Base-by-base conservation (phyloP, 2,113 vertebrate species). In the Oncorhynchus gorbuscha region DNA sequence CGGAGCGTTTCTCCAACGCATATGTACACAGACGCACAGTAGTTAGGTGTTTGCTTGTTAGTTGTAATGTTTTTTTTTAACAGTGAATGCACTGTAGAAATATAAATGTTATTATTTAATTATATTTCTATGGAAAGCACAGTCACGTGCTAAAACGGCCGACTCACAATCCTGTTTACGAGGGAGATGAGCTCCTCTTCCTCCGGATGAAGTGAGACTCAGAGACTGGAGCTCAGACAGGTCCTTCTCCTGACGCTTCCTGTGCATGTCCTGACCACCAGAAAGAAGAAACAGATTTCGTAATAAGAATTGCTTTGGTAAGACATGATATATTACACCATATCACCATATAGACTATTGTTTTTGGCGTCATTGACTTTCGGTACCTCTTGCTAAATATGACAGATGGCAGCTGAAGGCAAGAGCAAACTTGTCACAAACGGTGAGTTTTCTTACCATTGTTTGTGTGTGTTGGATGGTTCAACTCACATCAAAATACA, bases 201-300 rank as follows among this genome's bases (percentile, higher is more conserved):
- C 96, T 93, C 90, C 96, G 95, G 85, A 96, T 85, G 35, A 97
- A 97, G 71, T 97, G 96, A 74, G 95, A 95, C 1, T 97, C 96
- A 97, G 94, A 7, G 95, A 95, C 91, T 97, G 95, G 79, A 97
- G 90, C 89, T 97, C 96, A 71, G 95, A 74, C 61, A 97, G 90
- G 75, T 97, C 96, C 69, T 97, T 97, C 85, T 97, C 96, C 90
- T 94, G 95, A 30, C 96, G 94, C 88, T 97, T 97, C 71, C 96
- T 92, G 89, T 95, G 93, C 78, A 97, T 97, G 90, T 97, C 96
- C 96, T 97, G 80, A 4, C 49, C 3, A 77, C 14, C 73, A 77
- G 6, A 66, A 13, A 70, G 16, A 71, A 22, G 9, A 24, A 16
- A 26, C n/a, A 22, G 6, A 12, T 62, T 18, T n/a, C 28, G n/a